phyloP scores from a whole-genome alignment of 2,888 invertebrate species.

The Sepiola atlantica region DNA sequence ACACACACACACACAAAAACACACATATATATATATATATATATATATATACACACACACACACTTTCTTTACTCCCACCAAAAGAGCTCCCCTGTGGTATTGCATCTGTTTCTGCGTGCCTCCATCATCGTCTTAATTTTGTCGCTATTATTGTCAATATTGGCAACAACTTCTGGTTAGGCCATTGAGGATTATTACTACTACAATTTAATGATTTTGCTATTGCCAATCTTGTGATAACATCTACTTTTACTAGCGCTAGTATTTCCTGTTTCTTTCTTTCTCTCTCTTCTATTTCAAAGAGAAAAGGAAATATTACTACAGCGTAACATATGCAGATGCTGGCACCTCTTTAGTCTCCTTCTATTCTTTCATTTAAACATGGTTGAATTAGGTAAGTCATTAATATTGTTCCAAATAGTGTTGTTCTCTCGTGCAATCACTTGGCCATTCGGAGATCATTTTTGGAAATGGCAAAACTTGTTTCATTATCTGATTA shows the following conservation, averaged over 20 bases:
- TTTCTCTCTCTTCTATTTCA: not conserved
- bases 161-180: not conserved
- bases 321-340: not conserved
- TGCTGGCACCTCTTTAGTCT: not conserved
- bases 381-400: slow-evolving; percentile 32
- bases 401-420: slow-evolving; percentile 8
- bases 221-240: slow-evolving; percentile 14
- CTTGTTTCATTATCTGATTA: not conserved
- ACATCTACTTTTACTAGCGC: not conserved
- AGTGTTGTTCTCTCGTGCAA: not conserved
- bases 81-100: not conserved
- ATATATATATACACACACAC: not conserved
- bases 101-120: not conserved
- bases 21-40: not conserved
- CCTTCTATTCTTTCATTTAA: not conserved
- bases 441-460: not conserved
- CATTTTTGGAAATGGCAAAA: not conserved
- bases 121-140: not conserved
- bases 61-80: slow-evolving; percentile 8
- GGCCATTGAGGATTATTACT: slow-evolving; percentile 9
- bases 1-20: not conserved
- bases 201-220: not conserved
- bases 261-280: not conserved
- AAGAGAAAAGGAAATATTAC: not conserved
- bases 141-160: not conserved